Conservation (phyloP, 1,140 invertebrate genomes). For the Goniozus legneri region DNA sequence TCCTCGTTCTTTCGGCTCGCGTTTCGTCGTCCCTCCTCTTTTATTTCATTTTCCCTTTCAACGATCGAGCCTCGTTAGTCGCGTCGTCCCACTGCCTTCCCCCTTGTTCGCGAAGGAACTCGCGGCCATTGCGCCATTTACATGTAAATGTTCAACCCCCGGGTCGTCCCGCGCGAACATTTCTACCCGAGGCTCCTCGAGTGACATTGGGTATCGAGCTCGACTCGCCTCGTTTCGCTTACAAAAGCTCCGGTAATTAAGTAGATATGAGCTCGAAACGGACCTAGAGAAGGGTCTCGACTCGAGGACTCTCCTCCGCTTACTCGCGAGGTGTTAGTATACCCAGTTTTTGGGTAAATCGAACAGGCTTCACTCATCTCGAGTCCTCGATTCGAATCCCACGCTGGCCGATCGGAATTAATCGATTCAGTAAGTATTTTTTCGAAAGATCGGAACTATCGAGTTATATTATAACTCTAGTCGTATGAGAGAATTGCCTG, state of each 20-base stretch:
- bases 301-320: background rate
- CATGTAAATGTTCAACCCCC: slow-evolving; percentile 32
- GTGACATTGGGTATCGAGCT: too few species aligned
- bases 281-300: background rate
- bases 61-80: slow-evolving; percentile 32
- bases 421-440: too few species aligned
- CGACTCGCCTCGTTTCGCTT: slow-evolving; percentile 26
- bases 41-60: slow-evolving; percentile 17
- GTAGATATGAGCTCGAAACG: slow-evolving; percentile 20
- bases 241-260: slow-evolving; percentile 32
- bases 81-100: slow-evolving; percentile 5
- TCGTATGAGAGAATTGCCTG: too few species aligned
- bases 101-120: slow-evolving; percentile 13
- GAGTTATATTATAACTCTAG: too few species aligned
- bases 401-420: too few species aligned
- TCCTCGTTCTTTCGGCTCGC: slow-evolving; percentile 6
- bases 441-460: too few species aligned
- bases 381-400: too few species aligned
- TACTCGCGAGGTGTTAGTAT: slow-evolving; percentile 14
- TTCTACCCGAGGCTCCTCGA: too few species aligned
- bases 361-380: too few species aligned
- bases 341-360: too few species aligned
- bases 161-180: too few species aligned
- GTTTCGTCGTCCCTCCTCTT: slow-evolving; percentile 13
- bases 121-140: slow-evolving; percentile 28